Conservation (phyloP, 1,140 invertebrate species). For the Drosophila obscura region DNA sequence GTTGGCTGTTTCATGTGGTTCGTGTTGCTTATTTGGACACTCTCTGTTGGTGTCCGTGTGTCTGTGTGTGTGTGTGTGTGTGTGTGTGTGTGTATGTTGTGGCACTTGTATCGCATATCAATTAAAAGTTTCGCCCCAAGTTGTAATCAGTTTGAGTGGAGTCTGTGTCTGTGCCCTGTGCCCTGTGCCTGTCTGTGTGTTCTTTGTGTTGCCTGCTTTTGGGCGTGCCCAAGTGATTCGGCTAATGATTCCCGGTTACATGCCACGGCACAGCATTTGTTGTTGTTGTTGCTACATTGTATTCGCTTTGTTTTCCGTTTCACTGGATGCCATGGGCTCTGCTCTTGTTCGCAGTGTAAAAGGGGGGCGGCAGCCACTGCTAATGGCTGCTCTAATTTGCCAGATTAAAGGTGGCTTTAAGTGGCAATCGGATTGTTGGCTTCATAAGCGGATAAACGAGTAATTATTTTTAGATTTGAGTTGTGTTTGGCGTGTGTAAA, state of each 20-base stretch:
- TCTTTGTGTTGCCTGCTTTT: constrained; percentile 37
- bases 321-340: constrained; percentile 10
- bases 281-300: constrained; percentile 18
- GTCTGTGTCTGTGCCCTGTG: constrained; percentile 19
- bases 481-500: too few relatives aligned
- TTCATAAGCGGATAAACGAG: too few relatives aligned
- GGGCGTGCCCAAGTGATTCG: constrained; percentile 54
- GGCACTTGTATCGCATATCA: constrained; percentile 46
- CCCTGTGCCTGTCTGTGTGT: constrained; percentile 8
- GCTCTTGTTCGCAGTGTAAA: constrained; percentile 31
- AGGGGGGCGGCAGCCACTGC: constrained; percentile 6
- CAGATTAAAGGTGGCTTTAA: constrained; percentile 29
- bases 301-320: constrained; percentile 32
- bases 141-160: constrained; percentile 31
- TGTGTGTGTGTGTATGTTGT: constrained; percentile 1
- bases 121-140: constrained; percentile 61
- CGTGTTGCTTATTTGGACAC: too few relatives aligned
- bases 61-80: not conserved
- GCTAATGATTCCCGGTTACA: constrained; percentile 35
- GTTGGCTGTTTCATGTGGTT: constrained; percentile 9
- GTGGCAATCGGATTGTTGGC: constrained; percentile 2
- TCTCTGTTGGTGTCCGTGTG: constrained; percentile 9
- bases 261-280: constrained; percentile 26
- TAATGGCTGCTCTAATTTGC: constrained; percentile 39
- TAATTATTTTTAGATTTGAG: too few relatives aligned